A percentile compares a stretch with the other conserved stretches of the same genome.
Evolutionary conservation across 2,888 invertebrate species (phyloP).

Genomic region (Drosophila melanosoma): DNA sequence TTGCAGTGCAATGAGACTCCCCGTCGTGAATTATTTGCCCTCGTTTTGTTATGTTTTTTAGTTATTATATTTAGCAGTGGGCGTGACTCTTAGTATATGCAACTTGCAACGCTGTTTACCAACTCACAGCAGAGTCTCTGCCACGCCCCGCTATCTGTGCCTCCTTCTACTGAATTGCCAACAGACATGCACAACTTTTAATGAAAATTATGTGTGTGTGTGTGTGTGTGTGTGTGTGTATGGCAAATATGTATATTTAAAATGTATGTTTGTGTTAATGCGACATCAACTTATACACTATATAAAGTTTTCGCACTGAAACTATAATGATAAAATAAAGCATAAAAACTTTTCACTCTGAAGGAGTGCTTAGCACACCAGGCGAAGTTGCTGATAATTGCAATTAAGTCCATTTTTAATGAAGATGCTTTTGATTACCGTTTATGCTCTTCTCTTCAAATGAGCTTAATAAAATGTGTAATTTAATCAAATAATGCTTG

Average conservation of each 20-base stretch:
- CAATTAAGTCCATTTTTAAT: conserved; percentile 11
- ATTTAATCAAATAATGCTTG: not conserved
- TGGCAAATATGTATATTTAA: not conserved
- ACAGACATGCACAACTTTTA: conserved; percentile 60
- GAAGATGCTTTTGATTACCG: not conserved
- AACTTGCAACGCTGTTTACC: conserved; percentile 20
- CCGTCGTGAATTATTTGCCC: conserved; percentile 23
- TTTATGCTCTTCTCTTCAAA: not conserved
- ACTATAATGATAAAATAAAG: conserved; percentile 59
- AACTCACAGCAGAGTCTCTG: conserved; percentile 3
- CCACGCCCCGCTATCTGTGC: conserved; percentile 5
- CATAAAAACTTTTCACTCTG: conserved; percentile 41
- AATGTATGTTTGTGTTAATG: conserved; percentile 9
- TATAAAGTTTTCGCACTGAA: conserved; percentile 54
- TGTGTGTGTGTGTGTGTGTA: conserved; percentile 9
- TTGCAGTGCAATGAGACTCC: conserved; percentile 41
- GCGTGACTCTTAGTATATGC: conserved; percentile 25
- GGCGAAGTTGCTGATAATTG: not conserved
- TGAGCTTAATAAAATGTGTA: not conserved
- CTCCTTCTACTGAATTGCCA: not conserved
- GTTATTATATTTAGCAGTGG: conserved; percentile 37
- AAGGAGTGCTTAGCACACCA: not conserved
- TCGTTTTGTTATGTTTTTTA: conserved; percentile 7
- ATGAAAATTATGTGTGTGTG: conserved; percentile 57
- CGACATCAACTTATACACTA: conserved; percentile 27